Evolutionary conservation across 2,113 vertebrate species (phyloP), one percentile per base, ranked within the genome.

Genomic region (Apistogramma diplotaenia): DNA sequence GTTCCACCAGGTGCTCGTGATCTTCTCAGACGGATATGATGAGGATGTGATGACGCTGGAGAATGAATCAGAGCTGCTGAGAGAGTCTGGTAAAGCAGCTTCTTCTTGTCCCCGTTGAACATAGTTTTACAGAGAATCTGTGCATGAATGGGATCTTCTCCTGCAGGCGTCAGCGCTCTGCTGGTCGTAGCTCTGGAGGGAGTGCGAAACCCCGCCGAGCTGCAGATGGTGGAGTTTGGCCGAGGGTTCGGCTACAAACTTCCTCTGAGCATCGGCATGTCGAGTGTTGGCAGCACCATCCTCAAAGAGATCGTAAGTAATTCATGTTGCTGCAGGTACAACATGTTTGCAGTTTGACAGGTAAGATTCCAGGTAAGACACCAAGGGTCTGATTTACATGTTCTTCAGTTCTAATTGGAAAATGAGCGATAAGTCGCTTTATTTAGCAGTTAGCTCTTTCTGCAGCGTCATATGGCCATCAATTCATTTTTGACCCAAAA

Each of bases 21-120:
- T 98, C 56, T 97, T 99, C 91, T 96, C 97, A 1, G 97, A 97
- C 21, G 97, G 97, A 27, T 85, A 96, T 25, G 95, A 97, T 82
- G 96, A 94, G 40, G 83, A 92, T 0, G 79, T 96, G 74, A 89
- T 95, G 78, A 81, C 31, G 1, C 93, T 98, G 76, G 94, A 93
- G 87, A 25, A 13, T 6, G 89, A 93, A 6, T 92, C 95, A 0
- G 87, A 94, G 3, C 83, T 33, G 4, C 95, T 99, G 74, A 89
- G 57, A 2, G 25, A 53, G 35, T 92, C 89, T 84, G 96, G 96
- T 97, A 89, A 82, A 37, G 3, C 19, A 4, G 18, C n/a, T 65
- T 18, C 37, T 9, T 8, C 21, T 65, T 12, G 10, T 65, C 37
- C 25, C 37, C 6, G 4, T 25, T 65, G 8, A 43, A 10, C 43